These are phyloP conservation scores for Aspidiotus rigidus DNA, from an alignment of 2,888 invertebrate genomes.

Conservation along the genomic window DNA sequence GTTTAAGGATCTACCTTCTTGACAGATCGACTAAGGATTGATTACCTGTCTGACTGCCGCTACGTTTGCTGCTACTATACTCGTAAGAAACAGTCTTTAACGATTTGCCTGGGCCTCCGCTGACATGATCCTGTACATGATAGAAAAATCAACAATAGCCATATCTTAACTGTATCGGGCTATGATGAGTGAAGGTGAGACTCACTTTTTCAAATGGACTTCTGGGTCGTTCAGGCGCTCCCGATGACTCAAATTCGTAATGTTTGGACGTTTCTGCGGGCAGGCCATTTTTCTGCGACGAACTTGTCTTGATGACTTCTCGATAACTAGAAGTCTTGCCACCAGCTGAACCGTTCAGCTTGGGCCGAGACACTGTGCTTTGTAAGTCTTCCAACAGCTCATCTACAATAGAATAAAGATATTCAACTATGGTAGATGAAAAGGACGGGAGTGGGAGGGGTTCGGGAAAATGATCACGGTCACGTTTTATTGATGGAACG, in stretches of 20 bases:
- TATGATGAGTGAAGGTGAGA: not conserved
- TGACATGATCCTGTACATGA: not conserved
- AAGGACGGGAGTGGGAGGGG: too few relatives aligned
- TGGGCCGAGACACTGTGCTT: slow-evolving; percentile 39
- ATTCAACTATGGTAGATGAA: too few relatives aligned
- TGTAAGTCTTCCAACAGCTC: slow-evolving; percentile 42
- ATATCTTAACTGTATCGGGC: too few relatives aligned
- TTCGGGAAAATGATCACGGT: too few relatives aligned
- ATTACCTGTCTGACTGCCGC: slow-evolving; percentile 19
- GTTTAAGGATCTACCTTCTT: not conserved
- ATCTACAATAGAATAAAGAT: slow-evolving; percentile 37
- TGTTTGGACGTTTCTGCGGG: slow-evolving; percentile 38
- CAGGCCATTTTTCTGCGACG: slow-evolving; percentile 38
- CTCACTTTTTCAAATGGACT: slow-evolving; percentile 30
- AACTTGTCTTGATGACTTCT: slow-evolving; percentile 40
- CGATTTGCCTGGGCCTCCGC: slow-evolving; percentile 26
- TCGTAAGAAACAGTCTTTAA: slow-evolving; percentile 39
- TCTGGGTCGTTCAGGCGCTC: slow-evolving; percentile 39
- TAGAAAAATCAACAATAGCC: too few relatives aligned
- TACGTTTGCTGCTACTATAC: slow-evolving; percentile 36
- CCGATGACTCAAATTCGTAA: slow-evolving; percentile 41
- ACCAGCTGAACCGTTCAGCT: slow-evolving; percentile 32
- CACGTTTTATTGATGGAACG: too few relatives aligned
- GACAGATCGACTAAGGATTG: not conserved
- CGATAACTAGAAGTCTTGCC: slow-evolving; percentile 38